Evolutionary conservation across 2,888 invertebrate species (phyloP), one percentile per base, ranked within the genome.

Genomic region (Chrysina gloriosa): DNA sequence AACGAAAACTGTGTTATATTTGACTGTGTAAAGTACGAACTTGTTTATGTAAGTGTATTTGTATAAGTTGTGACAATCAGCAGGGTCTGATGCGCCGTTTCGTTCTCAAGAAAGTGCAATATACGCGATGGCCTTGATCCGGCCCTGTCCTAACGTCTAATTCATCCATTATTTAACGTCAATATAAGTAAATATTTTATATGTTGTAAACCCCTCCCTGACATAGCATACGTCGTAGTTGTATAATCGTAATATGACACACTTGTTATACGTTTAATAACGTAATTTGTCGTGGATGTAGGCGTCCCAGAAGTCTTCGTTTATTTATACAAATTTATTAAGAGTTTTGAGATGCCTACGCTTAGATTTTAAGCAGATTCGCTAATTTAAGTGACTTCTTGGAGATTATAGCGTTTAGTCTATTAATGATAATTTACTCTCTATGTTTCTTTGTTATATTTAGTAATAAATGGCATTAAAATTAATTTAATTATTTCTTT

Each of bases 381-480:
- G 42, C 14, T 14, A 19, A 42, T 19, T 42, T 42, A 42, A 42
- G 42, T 19, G 42, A 42, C 36, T 14, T 36, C 14, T 11, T 36
- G 14, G 14, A 36, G 36, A 36, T 36, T 42, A n/a, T 7, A 42
- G 16, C 42, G 9, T 16, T 14, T 42, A 42, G 4, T 16, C 14
- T 19, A 42, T 42, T 14, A 42, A 11, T 42, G 42, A 16, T 42
- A 42, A 42, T 42, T 6, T 19, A 42, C 42, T 42, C 42, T 50
- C 50, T 50, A 27, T 27, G 4, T 19, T 23, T 27, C 27, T 50
- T 54, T 56, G 56, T 56, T 56, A 56, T 56, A 56, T 36, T 56
- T 56, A 56, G 36, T 56, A 56, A 34, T 21, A 23, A 36, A 56
- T 56, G 34, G 23, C 36, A 56, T 56, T 56, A 56, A 56, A 56